phyloP scores from a whole-genome alignment of 2,888 invertebrate species.

The Folsomia manolachei region DNA sequence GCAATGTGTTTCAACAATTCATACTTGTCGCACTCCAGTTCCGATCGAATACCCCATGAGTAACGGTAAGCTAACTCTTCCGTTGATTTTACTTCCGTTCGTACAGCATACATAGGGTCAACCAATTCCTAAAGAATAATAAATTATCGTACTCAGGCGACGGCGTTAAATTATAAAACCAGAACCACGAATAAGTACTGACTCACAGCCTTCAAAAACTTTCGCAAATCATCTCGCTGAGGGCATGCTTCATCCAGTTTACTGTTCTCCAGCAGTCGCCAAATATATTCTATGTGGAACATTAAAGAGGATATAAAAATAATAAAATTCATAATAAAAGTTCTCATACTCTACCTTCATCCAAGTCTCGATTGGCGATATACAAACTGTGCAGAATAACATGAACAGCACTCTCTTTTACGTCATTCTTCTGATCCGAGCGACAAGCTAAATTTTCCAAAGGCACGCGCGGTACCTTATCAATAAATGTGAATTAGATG shows the following conservation, averaged over 20 bases:
- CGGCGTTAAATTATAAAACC: background rate
- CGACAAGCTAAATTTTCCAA: too few relatives aligned
- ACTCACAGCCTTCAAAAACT: conserved; percentile 23
- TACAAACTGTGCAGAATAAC: conserved; percentile 14
- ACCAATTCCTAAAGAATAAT: conserved; percentile 25
- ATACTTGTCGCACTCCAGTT: conserved; percentile 24
- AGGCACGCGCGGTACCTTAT: too few relatives aligned
- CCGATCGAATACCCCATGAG: conserved; percentile 25
- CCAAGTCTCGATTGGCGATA: conserved; percentile 20
- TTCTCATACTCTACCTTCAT: background rate
- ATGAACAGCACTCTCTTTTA: conserved; percentile 4
- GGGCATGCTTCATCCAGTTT: background rate
- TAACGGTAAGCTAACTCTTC: conserved; percentile 5
- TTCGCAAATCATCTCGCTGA: conserved; percentile 9
- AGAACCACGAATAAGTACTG: background rate
- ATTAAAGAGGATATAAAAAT: background rate
- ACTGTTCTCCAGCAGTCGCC: conserved; percentile 8
- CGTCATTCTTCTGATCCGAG: background rate
- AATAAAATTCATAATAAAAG: background rate
- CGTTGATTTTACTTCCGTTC: conserved; percentile 9
- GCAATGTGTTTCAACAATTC: conserved; percentile 20
- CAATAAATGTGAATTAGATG: too few relatives aligned
- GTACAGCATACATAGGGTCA: conserved; percentile 17
- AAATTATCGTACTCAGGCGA: too few relatives aligned
- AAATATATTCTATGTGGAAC: conserved; percentile 23